Percentiles rank a stretch among this genome's conserved stretches.
Conservation (phyloP, 2,797 vertebrate species). For the Sarcoramphus papa region DNA sequence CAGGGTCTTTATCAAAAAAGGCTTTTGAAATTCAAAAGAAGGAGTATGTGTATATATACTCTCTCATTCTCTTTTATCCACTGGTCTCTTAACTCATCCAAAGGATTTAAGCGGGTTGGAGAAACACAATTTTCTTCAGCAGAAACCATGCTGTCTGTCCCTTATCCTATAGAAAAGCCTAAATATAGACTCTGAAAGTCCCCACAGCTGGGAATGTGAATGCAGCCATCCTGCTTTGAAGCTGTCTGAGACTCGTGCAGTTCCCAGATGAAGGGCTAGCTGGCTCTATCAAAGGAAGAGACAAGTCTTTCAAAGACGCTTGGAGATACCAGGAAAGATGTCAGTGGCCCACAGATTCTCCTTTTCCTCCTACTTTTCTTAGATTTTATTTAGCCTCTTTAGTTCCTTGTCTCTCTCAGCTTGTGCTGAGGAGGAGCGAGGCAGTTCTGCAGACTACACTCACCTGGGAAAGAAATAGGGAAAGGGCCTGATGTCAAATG, state of each 20-base stretch:
- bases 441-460: not conserved
- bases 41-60: not conserved
- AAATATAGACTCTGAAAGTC: constrained; percentile 56
- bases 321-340: not conserved
- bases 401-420: not conserved
- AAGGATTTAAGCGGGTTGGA: constrained; percentile 38
- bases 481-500: not conserved
- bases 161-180: constrained; percentile 45
- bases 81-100: constrained; percentile 45
- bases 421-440: not conserved
- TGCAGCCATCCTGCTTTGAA: constrained; percentile 38
- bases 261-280: constrained; percentile 21
- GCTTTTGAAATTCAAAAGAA: constrained; percentile 48
- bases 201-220: not conserved
- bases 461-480: not conserved
- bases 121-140: constrained; percentile 29
- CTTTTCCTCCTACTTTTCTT: not conserved
- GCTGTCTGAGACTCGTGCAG: not conserved
- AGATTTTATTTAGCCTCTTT: not conserved
- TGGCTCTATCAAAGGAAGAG: constrained; percentile 3
- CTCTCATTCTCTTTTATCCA: constrained; percentile 48
- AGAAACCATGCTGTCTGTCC: constrained; percentile 14
- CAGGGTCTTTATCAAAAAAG: constrained; percentile 19
- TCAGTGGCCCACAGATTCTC: not conserved
- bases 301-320: constrained; percentile 8